phyloP scores from a whole-genome alignment of 2,113 vertebrate genomes.

The Scortum barcoo region DNA sequence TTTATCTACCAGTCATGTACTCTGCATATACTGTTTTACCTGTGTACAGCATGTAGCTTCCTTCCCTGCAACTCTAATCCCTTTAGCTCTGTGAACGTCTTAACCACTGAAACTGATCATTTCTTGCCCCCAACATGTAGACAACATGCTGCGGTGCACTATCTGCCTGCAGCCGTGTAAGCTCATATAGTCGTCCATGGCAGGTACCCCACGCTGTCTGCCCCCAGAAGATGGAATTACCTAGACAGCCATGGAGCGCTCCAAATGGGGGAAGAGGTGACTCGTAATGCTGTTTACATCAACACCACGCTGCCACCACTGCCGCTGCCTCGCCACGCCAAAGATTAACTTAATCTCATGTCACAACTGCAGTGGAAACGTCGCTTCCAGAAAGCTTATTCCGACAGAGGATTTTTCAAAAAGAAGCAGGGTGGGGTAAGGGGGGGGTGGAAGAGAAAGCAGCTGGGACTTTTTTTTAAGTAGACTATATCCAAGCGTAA shows the following conservation, averaged over 20 bases:
- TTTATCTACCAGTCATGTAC: constrained; percentile 9
- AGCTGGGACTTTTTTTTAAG: constrained; percentile 31
- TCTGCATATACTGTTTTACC: constrained; percentile 13
- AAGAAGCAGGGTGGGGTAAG: not conserved
- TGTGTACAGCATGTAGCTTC: constrained; percentile 6
- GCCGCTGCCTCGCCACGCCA: constrained; percentile 32
- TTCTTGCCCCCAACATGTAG: constrained; percentile 45
- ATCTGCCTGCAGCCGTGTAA: constrained; percentile 38
- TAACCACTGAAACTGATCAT: constrained; percentile 56
- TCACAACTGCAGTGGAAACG: constrained; percentile 65
- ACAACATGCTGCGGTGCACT: constrained; percentile 32
- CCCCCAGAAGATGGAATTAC: constrained; percentile 63
- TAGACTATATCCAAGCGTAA: constrained; percentile 41
- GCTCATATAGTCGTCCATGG: constrained; percentile 38
- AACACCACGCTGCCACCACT: constrained; percentile 9
- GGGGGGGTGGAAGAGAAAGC: not conserved
- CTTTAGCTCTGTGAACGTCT: constrained; percentile 57
- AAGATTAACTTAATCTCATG: constrained; percentile 80
- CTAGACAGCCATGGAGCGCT: constrained; percentile 57
- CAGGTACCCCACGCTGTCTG: constrained; percentile 55
- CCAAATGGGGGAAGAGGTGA: constrained; percentile 38
- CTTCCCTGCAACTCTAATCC: constrained; percentile 50
- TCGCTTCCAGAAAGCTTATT: constrained; percentile 56
- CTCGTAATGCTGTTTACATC: constrained; percentile 72
- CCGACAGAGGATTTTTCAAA: constrained; percentile 43